Evolutionary conservation across 2,888 invertebrate genomes (phyloP), one percentile per base, ranked within the genome.

Genomic region (Nymphalis urticae): DNA sequence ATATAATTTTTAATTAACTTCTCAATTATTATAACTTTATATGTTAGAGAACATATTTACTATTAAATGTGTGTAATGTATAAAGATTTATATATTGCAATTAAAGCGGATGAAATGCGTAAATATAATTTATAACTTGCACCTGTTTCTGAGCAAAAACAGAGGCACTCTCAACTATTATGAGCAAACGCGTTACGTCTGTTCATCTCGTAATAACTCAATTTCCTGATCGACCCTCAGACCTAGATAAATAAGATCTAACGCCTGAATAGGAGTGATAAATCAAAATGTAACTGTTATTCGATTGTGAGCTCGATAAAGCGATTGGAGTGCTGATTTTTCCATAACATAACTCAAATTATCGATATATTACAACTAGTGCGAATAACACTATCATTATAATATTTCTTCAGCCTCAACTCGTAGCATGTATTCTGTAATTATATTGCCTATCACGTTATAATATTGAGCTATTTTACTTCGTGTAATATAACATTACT

Each of bases 141-240:
- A 79, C 79, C 79, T 82, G 78, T 77, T 80, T 71, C 66, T 66
- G 51, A 56, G 47, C 24, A 63, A 58, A 70, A 67, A 63, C 64
- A 72, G 62, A 42, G 50, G 51, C 69, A 59, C 50, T 62, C 62
- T 68, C 64, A 62, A 36, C 64, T 54, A 66, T 64, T 72, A 73
- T 27, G 61, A 70, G 63, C 62, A 66, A 66, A 64, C 47, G 50
- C 63, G 48, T 58, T 62, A 62, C 42, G 60, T 68, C 24, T 51
- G 47, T 51, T 42, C 32, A 62, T 64, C 63, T 66, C 36, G 47
- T 67, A 56, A 71, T 69, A 72, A 72, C 63, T 63, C 67, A 73
- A 71, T 74, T 74, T 74, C 73, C 73, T 74, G 71, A 60, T 53
- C 58, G 67, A 68, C 50, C 70, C 75, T 58, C 60, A 72, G 66